phyloP scores from a whole-genome alignment of 2,113 vertebrate species.

The Sylvia atricapilla region DNA sequence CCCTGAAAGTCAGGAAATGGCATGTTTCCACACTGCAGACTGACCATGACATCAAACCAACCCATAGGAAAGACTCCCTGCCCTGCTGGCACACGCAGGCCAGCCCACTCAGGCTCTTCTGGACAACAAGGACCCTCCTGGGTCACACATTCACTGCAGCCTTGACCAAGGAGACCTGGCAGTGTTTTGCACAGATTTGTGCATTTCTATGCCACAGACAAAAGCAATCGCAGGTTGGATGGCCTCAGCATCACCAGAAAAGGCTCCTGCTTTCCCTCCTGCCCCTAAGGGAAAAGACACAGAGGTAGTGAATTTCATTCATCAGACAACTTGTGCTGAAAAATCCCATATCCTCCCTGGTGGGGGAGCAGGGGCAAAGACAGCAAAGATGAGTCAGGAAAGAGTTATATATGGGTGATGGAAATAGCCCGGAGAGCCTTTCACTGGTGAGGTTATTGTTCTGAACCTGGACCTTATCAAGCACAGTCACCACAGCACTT shows the following conservation, averaged over 20 bases:
- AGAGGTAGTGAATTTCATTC: not conserved
- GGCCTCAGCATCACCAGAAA: not conserved
- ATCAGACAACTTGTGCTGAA: not conserved
- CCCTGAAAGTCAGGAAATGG: not conserved
- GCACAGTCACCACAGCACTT: not conserved
- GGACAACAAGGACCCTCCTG: not conserved
- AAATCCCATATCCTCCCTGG: not conserved
- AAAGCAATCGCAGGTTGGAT: not conserved
- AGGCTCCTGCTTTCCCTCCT: not conserved
- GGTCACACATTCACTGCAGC: not conserved
- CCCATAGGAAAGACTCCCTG: not conserved
- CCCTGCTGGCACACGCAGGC: not conserved
- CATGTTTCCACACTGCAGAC: not conserved
- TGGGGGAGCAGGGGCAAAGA: not conserved
- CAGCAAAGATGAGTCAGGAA: rapidly evolving
- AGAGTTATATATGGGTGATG: not conserved
- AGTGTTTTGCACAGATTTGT: not conserved
- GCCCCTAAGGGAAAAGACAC: not conserved
- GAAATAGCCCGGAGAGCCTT: not conserved
- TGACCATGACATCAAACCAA: not conserved
- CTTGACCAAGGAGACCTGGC: not conserved
- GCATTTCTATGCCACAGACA: rapidly evolving
- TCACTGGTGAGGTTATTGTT: not conserved
- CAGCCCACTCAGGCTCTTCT: not conserved
- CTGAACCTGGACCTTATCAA: not conserved